These are phyloP conservation scores for Drosophila ohnishii DNA, from an alignment of 1,140 invertebrate genomes.

Conservation along the genomic window DNA sequence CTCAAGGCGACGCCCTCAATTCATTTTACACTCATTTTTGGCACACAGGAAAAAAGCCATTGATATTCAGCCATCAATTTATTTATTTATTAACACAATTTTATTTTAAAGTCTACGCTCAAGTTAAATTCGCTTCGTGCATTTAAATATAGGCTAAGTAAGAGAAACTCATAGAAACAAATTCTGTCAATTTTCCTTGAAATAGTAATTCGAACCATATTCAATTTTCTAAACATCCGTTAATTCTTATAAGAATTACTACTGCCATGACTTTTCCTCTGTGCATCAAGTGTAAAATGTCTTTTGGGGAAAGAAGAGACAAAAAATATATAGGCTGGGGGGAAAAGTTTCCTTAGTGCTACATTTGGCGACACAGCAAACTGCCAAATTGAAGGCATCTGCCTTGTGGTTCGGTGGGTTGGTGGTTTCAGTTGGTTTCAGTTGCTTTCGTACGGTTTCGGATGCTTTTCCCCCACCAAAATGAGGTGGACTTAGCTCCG, in stretches of 20 bases:
- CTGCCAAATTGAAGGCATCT: conserved; percentile 60
- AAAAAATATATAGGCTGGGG: conserved; percentile 43
- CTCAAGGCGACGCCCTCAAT: conserved; percentile 40
- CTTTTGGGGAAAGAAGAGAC: conserved; percentile 8
- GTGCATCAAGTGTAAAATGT: conserved; percentile 16
- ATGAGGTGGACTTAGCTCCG: conserved; percentile 37
- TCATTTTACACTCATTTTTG: conserved; percentile 43
- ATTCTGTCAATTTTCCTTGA: no score
- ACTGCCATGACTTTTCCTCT: not conserved
- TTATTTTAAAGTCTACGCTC: not conserved
- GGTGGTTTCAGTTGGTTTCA: conserved; percentile 16
- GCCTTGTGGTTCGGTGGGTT: conserved; percentile 18
- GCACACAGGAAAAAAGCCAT: conserved; percentile 11
- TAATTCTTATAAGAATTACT: not conserved
- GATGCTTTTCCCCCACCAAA: conserved; percentile 11
- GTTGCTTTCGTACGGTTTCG: conserved; percentile 10
- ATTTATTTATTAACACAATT: not conserved
- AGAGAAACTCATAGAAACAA: no score
- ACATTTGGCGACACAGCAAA: conserved; percentile 68
- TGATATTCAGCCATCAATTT: not conserved
- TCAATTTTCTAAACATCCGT: not conserved
- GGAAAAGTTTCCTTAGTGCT: conserved; percentile 65
- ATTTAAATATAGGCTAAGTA: not conserved
- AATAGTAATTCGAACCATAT: no score
- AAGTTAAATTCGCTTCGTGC: not conserved